Percentiles rank a stretch among this genome's conserved stretches.
These are phyloP conservation scores for Uria aalge DNA, from an alignment of 2,113 vertebrate genomes.

Conservation along the genomic window DNA sequence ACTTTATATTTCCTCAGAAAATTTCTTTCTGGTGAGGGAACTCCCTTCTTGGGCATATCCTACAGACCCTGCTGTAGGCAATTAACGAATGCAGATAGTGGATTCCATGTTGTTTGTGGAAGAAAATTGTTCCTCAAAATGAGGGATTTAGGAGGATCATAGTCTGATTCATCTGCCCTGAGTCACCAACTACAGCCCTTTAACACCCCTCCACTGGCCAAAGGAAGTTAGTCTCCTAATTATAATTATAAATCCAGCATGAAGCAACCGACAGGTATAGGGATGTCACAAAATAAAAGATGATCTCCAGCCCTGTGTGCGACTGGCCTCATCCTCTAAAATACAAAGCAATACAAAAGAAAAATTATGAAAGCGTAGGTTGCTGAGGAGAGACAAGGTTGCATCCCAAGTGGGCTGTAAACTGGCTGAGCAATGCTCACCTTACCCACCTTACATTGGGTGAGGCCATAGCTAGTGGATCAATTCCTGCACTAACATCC, in stretches of 20 bases:
- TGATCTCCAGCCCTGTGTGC: not conserved
- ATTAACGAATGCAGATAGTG: not conserved
- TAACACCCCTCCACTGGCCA: not conserved
- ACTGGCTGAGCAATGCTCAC: not conserved
- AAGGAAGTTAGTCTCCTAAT: not conserved
- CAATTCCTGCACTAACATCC: not conserved
- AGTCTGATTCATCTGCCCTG: not conserved
- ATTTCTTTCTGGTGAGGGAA: not conserved
- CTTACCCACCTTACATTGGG: not conserved
- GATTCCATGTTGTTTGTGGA: not conserved
- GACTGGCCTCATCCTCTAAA: not conserved
- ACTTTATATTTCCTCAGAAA: not conserved
- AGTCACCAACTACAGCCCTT: not conserved
- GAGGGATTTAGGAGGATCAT: not conserved
- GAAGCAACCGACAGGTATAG: rapidly evolving
- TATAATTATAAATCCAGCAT: not conserved
- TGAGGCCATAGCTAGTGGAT: not conserved
- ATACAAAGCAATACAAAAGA: not conserved
- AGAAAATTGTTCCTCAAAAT: not conserved
- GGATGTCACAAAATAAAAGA: not conserved
- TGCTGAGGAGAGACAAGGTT: not conserved
- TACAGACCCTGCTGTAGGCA: not conserved
- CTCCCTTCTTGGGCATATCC: not conserved
- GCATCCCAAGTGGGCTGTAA: not conserved
- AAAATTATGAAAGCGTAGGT: not conserved